Conservation (phyloP, 2,888 invertebrate genomes). For the Tipula lateralis region DNA sequence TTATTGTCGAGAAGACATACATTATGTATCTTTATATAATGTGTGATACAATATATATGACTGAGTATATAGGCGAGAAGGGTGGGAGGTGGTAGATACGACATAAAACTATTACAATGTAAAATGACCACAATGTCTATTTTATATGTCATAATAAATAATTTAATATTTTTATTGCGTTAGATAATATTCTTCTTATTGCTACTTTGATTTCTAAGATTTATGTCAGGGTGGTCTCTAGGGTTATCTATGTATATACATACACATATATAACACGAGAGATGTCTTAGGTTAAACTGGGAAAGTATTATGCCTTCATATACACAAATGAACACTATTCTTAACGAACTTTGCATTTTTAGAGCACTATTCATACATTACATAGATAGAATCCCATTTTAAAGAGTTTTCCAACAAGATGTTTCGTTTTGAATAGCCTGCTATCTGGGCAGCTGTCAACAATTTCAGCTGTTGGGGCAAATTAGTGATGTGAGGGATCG, state of each 20-base stretch:
- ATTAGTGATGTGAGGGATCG: too few species aligned
- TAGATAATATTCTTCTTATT: not conserved
- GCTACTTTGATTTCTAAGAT: not conserved
- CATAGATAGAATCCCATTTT: not conserved
- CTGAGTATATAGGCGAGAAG: not conserved
- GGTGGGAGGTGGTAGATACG: not conserved
- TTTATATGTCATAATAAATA: not conserved
- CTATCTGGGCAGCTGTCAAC: too few species aligned
- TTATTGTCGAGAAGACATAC: constrained; percentile 7
- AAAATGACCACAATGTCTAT: constrained; percentile 19
- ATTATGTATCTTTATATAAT: not conserved
- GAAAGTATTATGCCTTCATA: not conserved
- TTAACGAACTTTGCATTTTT: not conserved
- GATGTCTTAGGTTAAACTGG: not conserved
- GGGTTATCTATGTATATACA: not conserved
- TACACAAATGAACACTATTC: not conserved
- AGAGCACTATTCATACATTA: not conserved
- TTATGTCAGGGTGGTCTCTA: not conserved
- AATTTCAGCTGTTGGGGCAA: too few species aligned
- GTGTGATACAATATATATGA: not conserved
- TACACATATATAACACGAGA: not conserved
- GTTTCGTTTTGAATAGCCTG: too few species aligned
- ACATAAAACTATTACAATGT: not conserved
- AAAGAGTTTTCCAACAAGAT: too few species aligned
- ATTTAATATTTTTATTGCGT: constrained; percentile 4